These are phyloP conservation scores for Engraulis encrasicolus DNA, from an alignment of 2,113 vertebrate genomes.

Conservation along the genomic window DNA sequence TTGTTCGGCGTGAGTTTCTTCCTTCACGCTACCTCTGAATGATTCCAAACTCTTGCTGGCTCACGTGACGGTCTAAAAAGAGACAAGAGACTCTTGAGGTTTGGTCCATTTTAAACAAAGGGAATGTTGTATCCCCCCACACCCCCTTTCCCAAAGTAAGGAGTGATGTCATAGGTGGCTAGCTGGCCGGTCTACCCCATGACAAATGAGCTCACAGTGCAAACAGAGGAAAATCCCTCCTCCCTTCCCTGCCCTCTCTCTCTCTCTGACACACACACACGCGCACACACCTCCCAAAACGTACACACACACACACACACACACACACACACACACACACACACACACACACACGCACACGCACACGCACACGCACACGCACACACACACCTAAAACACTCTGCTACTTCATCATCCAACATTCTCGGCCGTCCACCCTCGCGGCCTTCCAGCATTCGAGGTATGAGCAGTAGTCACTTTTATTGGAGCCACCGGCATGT, in stretches of 20 bases:
- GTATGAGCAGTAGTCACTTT: neutral
- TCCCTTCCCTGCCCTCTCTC: constrained; percentile 76
- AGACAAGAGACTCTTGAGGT: constrained; percentile 17
- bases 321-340: neutral
- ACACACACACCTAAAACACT: neutral
- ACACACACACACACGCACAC: neutral
- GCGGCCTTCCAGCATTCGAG: neutral
- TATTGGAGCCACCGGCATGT: neutral
- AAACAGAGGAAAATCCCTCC: constrained; percentile 65
- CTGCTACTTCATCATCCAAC: neutral
- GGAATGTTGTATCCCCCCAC: constrained; percentile 4
- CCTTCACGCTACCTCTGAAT: constrained; percentile 9
- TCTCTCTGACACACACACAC: constrained; percentile 27
- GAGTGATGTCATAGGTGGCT: constrained; percentile 48
- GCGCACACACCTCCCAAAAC: too few relatives aligned
- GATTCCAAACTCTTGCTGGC: constrained; percentile 14
- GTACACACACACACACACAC: constrained; percentile 68
- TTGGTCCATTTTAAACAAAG: neutral
- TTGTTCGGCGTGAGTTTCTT: constrained; percentile 1
- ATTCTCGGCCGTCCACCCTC: neutral
- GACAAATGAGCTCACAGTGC: constrained; percentile 11
- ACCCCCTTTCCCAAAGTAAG: neutral
- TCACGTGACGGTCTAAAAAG: constrained; percentile 8
- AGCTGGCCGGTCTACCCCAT: constrained; percentile 65
- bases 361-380: too few relatives aligned